Evolutionary conservation across 2,797 vertebrate species (phyloP).

Genomic region (Rhinichthys osculus): DNA sequence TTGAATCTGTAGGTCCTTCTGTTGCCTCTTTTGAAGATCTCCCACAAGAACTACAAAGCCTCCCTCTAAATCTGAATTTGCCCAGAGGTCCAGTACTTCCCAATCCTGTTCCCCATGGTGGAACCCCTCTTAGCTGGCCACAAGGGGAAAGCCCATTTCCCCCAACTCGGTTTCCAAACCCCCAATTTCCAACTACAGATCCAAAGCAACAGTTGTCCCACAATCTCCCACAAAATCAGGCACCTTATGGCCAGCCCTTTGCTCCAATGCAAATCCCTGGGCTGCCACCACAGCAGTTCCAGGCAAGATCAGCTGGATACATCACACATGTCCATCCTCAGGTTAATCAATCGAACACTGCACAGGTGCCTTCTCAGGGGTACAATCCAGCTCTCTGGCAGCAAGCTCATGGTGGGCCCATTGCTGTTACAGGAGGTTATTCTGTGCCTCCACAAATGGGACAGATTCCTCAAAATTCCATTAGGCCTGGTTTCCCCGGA

Average conservation of each 20-base stretch:
- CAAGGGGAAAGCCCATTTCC: slow-evolving; percentile 35
- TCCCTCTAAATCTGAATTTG: slow-evolving; percentile 69
- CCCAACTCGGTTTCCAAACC: slow-evolving; percentile 38
- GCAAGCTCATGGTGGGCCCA: slow-evolving; percentile 18
- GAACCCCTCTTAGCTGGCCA: slow-evolving; percentile 43
- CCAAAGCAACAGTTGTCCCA: slow-evolving; percentile 40
- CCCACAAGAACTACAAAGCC: slow-evolving; percentile 76
- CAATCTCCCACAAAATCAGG: slow-evolving; percentile 22
- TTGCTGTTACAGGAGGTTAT: slow-evolving; percentile 47
- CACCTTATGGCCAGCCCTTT: slow-evolving; percentile 36
- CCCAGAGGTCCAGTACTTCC: slow-evolving; percentile 46
- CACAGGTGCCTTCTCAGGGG: slow-evolving; percentile 79
- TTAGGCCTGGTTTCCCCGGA: slow-evolving; percentile 43
- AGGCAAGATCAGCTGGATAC: slow-evolving; percentile 49
- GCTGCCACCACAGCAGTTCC: slow-evolving; percentile 60
- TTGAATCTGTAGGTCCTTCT: slow-evolving; percentile 54
- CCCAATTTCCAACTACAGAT: slow-evolving; percentile 21
- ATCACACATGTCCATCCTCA: slow-evolving; percentile 24
- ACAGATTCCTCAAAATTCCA: slow-evolving; percentile 57
- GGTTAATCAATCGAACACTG: slow-evolving; percentile 69
- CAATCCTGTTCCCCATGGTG: slow-evolving; percentile 32
- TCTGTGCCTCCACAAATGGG: slow-evolving; percentile 47
- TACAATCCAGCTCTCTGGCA: slow-evolving; percentile 61
- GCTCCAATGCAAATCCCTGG: slow-evolving; percentile 32
- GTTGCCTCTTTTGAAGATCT: slow-evolving; percentile 64